Percentiles rank a stretch among this genome's conserved stretches.
phyloP scores from a whole-genome alignment of 2,888 invertebrate species.

The Conus canariensis region DNA sequence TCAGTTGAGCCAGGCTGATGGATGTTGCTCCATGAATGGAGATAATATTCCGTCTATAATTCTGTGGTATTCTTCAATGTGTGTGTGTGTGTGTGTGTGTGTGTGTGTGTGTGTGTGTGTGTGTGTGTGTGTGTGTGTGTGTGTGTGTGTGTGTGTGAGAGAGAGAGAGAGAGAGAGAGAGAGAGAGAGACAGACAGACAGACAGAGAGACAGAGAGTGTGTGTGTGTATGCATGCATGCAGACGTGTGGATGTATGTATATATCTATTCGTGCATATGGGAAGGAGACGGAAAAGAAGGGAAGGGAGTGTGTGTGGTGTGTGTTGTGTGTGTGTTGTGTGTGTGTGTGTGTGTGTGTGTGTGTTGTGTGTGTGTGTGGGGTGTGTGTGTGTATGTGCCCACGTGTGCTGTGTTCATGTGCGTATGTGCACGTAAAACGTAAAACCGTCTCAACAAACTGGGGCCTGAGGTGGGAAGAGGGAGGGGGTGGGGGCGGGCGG shows the following conservation, averaged over 20 bases:
- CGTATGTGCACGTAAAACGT: neutral
- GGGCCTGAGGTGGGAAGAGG: too few species aligned
- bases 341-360: too few species aligned
- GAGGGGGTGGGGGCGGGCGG: too few species aligned
- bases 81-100: slow-evolving; percentile 3
- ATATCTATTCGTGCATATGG: neutral
- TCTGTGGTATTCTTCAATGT: neutral
- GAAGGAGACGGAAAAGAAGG: too few species aligned
- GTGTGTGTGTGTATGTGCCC: slow-evolving; percentile 4
- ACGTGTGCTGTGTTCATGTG: neutral
- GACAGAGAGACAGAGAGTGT: neutral
- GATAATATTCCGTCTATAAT: too few species aligned
- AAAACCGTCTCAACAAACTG: too few species aligned
- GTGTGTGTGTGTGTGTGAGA: too few species aligned
- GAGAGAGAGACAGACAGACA: too few species aligned
- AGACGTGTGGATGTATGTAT: neutral
- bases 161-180: too few species aligned
- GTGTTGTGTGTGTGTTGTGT: neutral
- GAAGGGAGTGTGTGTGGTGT: neutral
- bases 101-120: neutral
- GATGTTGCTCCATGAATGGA: too few species aligned
- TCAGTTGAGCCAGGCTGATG: too few species aligned
- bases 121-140: too few species aligned
- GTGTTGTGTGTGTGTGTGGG: neutral
- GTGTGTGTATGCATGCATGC: neutral